Evolutionary conservation across 1,140 invertebrate genomes (phyloP).

Genomic region (Drosophila teissieri): DNA sequence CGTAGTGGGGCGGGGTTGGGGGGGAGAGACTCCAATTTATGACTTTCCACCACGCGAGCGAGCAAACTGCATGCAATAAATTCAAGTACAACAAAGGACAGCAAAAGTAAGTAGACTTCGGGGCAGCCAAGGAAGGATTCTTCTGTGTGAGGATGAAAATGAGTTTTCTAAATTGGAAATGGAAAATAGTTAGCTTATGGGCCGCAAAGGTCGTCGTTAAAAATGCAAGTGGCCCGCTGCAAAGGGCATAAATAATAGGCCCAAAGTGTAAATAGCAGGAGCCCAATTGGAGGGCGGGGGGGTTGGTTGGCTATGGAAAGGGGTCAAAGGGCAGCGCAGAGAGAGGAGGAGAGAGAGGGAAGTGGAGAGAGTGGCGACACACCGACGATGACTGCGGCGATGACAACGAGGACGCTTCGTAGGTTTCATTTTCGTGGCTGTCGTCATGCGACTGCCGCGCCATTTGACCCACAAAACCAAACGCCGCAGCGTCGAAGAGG

Average conservation of each 20-base stretch:
- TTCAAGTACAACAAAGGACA: conserved; percentile 39
- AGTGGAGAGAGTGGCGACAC: conserved; percentile 15
- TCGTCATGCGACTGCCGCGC: conserved; percentile 42
- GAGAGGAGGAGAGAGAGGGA: neutral
- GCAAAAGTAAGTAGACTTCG: neutral
- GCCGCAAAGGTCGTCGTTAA: conserved; percentile 5
- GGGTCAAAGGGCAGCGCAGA: conserved; percentile 8
- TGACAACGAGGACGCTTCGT: conserved; percentile 35
- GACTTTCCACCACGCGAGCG: conserved; percentile 56
- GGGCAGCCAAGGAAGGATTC: too few relatives aligned
- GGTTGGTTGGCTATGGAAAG: neutral
- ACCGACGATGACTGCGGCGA: conserved; percentile 21
- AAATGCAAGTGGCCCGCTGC: conserved; percentile 8
- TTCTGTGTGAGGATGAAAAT: too few relatives aligned
- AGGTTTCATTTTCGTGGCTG: conserved; percentile 15
- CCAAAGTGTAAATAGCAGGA: neutral
- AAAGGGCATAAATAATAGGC: conserved; percentile 21
- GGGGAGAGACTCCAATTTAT: conserved; percentile 47
- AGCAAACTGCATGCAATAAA: conserved; percentile 54
- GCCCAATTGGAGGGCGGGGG: neutral
- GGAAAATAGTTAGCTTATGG: neutral
- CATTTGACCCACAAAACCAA: conserved; percentile 71
- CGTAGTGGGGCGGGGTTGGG: neutral
- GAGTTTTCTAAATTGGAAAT: neutral
- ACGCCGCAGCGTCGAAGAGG: conserved; percentile 47